Conservation (phyloP, 2,113 vertebrate species). For the Cacatua alba region DNA sequence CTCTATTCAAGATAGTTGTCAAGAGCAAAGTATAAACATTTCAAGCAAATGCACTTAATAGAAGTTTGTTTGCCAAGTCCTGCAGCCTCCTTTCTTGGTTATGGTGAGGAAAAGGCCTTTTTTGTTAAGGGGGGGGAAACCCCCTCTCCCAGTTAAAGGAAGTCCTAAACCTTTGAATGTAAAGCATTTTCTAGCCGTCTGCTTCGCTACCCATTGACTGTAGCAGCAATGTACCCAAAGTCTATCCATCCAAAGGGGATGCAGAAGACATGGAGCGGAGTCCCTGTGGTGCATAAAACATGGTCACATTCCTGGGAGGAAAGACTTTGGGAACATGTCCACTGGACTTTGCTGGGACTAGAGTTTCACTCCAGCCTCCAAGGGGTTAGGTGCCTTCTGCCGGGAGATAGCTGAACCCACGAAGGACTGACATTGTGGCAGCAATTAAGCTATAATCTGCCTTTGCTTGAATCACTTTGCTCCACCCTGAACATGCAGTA, state of each 20-base stretch:
- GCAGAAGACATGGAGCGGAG: neutral
- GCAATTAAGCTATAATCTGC: constrained; percentile 58
- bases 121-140: neutral
- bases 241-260: neutral
- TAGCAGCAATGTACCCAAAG: neutral
- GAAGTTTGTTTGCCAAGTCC: constrained; percentile 42
- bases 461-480: constrained; percentile 60
- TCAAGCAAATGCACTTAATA: constrained; percentile 60
- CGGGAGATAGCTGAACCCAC: neutral
- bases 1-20: constrained; percentile 38
- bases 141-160: neutral
- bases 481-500: constrained; percentile 61
- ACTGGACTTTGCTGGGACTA: neutral
- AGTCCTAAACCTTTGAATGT: neutral
- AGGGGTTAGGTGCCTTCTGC: neutral
- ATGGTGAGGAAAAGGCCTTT: neutral
- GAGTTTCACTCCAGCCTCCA: neutral
- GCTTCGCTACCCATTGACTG: neutral
- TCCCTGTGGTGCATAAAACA: neutral
- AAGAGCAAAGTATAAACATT: constrained; percentile 64
- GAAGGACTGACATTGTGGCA: neutral
- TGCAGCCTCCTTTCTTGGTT: constrained; percentile 23
- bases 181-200: neutral
- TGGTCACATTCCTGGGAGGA: neutral
- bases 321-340: neutral